phyloP scores from a whole-genome alignment of 2,888 invertebrate species.

The Podabrus alpinus region DNA sequence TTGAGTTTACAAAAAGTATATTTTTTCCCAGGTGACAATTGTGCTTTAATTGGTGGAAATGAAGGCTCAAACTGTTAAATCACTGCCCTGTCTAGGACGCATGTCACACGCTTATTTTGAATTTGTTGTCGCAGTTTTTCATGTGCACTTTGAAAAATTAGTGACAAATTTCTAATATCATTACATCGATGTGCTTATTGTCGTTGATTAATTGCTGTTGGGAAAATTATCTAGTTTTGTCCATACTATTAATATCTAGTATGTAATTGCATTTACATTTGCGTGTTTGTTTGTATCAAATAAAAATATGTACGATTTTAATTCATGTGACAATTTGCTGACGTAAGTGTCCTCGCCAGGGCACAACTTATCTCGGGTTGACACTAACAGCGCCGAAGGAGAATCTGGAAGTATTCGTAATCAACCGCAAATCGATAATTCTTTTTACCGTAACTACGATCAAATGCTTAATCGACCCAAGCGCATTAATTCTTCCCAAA shows the following conservation, averaged over 20 bases:
- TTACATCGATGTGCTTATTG: conserved; percentile 24
- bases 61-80: conserved; percentile 57
- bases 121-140: conserved; percentile 25
- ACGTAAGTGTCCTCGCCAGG: conserved; percentile 62
- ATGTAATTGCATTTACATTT: conserved; percentile 15
- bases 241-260: conserved; percentile 9
- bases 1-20: conserved; percentile 55
- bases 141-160: conserved; percentile 27
- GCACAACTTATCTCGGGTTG: conserved; percentile 89
- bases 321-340: conserved; percentile 43
- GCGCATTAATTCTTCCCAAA: conserved; percentile 59
- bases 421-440: conserved; percentile 73
- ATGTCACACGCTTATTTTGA: conserved; percentile 59
- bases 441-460: conserved; percentile 80
- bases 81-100: conserved; percentile 42
- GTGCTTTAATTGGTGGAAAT: conserved; percentile 78
- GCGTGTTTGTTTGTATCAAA: conserved; percentile 36
- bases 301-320: conserved; percentile 42
- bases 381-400: conserved; percentile 80
- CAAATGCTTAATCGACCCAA: conserved; percentile 62
- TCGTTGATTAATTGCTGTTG: conserved; percentile 16
- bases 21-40: conserved; percentile 80
- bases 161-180: conserved; percentile 18
- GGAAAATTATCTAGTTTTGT: conserved; percentile 10
- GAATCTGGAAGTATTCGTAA: conserved; percentile 64